Conservation (phyloP, 1,140 invertebrate genomes). For the Drosophila triauraria region DNA sequence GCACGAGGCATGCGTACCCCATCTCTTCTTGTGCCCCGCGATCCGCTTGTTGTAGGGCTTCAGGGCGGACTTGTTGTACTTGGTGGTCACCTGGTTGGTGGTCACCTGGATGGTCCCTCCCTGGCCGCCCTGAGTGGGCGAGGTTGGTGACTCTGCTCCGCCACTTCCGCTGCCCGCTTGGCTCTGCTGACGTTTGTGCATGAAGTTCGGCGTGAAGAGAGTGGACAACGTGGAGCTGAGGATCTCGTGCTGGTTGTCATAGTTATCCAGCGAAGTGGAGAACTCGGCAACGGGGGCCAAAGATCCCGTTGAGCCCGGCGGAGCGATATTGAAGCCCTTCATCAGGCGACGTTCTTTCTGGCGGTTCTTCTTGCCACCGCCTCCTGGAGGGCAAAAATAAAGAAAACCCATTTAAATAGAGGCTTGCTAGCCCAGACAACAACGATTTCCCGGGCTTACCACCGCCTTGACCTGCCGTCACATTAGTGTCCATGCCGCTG, state of each 20-base stretch:
- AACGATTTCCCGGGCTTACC: slow-evolving; percentile 39
- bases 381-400: slow-evolving; percentile 86
- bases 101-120: slow-evolving; percentile 7
- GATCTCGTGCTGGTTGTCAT: slow-evolving; percentile 85
- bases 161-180: slow-evolving; percentile 34
- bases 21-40: slow-evolving; percentile 89
- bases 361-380: slow-evolving; percentile 96
- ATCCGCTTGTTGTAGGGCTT: slow-evolving; percentile 87
- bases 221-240: slow-evolving; percentile 77
- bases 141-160: slow-evolving; percentile 63
- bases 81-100: slow-evolving; percentile 48
- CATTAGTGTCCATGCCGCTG: slow-evolving; percentile 96
- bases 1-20: slow-evolving; percentile 81
- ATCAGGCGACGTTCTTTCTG: slow-evolving; percentile 96
- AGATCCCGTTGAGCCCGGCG: slow-evolving; percentile 87
- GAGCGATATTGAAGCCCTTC: slow-evolving; percentile 97
- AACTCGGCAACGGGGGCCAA: slow-evolving; percentile 91
- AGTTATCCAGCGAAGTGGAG: slow-evolving; percentile 89
- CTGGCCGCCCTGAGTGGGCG: slow-evolving; percentile 45
- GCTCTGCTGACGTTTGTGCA: slow-evolving; percentile 73
- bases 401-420: slow-evolving; percentile 13
- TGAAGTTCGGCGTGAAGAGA: slow-evolving; percentile 85
- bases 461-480: slow-evolving; percentile 88
- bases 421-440: not conserved
- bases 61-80: slow-evolving; percentile 83